Evolutionary conservation across 92 coral and sea anemone species (phyloP).

Genomic region (Porites divaricata): DNA sequence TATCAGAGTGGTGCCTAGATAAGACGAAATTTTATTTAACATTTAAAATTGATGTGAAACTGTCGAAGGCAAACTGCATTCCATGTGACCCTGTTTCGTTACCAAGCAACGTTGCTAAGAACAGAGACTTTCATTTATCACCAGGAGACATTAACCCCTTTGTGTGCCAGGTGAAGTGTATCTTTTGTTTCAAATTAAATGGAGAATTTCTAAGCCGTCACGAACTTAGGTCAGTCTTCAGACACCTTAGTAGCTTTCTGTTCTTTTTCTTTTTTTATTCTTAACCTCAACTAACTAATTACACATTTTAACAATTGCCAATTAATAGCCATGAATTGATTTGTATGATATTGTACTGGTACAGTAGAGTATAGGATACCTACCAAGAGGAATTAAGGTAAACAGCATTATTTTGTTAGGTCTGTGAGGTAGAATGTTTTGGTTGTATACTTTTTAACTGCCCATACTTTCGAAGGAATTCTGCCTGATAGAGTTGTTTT

Average conservation of each 20-base stretch:
- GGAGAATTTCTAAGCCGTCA: neutral
- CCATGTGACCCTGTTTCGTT: slow-evolving; percentile 5
- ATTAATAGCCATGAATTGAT: no score
- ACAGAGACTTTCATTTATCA: neutral
- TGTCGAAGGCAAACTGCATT: slow-evolving; percentile 17
- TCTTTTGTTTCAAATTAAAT: neutral
- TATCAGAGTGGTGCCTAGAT: neutral
- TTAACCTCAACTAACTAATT: no score
- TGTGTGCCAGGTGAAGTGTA: neutral
- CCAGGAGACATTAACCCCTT: slow-evolving; percentile 9
- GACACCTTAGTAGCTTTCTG: neutral
- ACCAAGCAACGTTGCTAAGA: slow-evolving; percentile 21
- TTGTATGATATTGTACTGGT: no score
- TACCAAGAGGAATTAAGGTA: no score
- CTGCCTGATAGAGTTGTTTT: no score
- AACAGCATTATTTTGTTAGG: no score
- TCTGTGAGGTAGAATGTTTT: no score
- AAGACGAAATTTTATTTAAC: neutral
- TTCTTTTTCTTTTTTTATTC: no score
- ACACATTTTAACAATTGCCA: no score
- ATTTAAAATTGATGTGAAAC: neutral
- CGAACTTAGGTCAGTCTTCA: neutral
- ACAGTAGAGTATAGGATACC: no score
- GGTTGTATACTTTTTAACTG: no score
- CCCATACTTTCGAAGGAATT: no score